Percentiles rank a stretch among this genome's conserved stretches.
phyloP scores from a whole-genome alignment of 2,113 vertebrate species.

The Tachycineta bicolor region DNA sequence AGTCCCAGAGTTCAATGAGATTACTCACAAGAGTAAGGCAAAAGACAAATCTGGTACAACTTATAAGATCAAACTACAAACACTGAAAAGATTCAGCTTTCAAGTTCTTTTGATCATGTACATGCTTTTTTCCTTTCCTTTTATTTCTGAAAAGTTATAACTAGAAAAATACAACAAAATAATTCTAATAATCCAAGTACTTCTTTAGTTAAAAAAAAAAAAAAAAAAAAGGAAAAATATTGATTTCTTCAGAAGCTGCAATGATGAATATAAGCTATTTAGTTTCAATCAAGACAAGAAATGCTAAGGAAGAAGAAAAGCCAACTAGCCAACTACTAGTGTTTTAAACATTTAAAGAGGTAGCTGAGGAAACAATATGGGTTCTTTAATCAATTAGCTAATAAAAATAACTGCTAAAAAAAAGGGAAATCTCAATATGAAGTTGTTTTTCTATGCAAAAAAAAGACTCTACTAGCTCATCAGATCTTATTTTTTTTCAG shows the following conservation, averaged over 20 bases:
- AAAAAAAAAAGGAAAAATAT: neutral
- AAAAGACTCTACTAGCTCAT: neutral
- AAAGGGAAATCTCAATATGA: neutral
- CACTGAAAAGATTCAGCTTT: neutral
- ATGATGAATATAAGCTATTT: neutral
- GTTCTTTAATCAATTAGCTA: neutral
- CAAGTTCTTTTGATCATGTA: slow-evolving; percentile 25
- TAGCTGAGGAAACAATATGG: neutral
- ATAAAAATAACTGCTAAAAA: neutral
- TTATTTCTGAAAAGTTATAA: neutral
- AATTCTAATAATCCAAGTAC: neutral
- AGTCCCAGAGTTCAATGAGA: slow-evolving; percentile 34
- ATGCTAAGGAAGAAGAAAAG: neutral
- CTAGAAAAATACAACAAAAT: neutral
- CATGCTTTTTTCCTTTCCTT: neutral
- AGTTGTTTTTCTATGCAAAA: neutral
- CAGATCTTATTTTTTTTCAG: neutral
- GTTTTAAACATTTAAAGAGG: neutral
- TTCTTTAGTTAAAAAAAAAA: neutral
- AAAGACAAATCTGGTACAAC: neutral
- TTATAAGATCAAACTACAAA: slow-evolving; percentile 20
- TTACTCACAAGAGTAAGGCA: slow-evolving; percentile 29
- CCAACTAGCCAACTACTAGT: neutral
- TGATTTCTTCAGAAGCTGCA: neutral
- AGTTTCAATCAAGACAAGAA: neutral